Evolutionary conservation across 2,888 invertebrate genomes (phyloP).

Genomic region (Drosophila silvestris): DNA sequence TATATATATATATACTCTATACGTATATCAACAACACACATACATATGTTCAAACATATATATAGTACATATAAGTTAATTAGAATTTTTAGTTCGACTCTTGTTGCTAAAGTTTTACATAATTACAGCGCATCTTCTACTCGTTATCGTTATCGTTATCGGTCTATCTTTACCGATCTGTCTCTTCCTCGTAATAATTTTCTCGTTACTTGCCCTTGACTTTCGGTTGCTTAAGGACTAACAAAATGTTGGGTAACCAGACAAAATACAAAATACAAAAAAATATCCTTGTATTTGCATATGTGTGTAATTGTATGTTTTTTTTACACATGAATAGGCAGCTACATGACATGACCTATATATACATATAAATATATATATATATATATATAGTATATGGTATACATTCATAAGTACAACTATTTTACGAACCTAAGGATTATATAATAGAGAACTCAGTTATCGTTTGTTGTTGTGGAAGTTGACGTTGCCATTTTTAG

Average conservation of each 20-base stretch:
- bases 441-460: slow-evolving; percentile 58
- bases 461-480: slow-evolving; percentile 50
- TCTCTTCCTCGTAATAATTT: slow-evolving; percentile 19
- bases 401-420: slow-evolving; percentile 47
- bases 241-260: slow-evolving; percentile 27
- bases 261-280: slow-evolving; percentile 18
- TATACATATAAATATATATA: not conserved
- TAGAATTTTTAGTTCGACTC: slow-evolving; percentile 31
- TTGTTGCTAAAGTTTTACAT: slow-evolving; percentile 40
- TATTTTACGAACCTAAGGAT: slow-evolving; percentile 50
- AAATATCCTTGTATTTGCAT: slow-evolving; percentile 11
- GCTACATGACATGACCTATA: slow-evolving; percentile 17
- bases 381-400: slow-evolving; percentile 14
- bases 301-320: slow-evolving; percentile 13
- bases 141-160: slow-evolving; percentile 30
- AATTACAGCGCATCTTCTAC: slow-evolving; percentile 48
- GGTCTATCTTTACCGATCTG: slow-evolving; percentile 12
- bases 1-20: slow-evolving; percentile 19
- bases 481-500: slow-evolving; percentile 41
- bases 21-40: slow-evolving; percentile 28
- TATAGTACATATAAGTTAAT: slow-evolving; percentile 12
- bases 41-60: slow-evolving; percentile 4
- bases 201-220: slow-evolving; percentile 32
- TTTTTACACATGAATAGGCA: slow-evolving; percentile 26
- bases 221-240: slow-evolving; percentile 36